Base-by-base conservation (phyloP, 2,113 vertebrate species). In the Oxygymnocypris stewartii region DNA sequence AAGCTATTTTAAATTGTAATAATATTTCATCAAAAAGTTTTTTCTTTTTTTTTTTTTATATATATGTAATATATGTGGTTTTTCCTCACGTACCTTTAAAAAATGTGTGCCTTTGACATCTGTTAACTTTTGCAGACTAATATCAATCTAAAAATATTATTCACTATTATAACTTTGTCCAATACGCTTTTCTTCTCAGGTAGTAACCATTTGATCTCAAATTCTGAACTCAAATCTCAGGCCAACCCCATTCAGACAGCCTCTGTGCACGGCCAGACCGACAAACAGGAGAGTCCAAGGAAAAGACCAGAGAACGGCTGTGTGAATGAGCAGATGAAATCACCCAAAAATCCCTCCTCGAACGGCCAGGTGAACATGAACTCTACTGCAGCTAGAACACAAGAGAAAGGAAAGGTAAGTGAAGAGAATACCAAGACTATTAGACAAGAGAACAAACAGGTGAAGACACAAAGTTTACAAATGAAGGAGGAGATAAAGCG, bases 151-250 rank as follows among this genome's bases (percentile, higher is more conserved):
- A 40, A 73, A 23, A 73, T 74, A 74, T 42, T 23, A 42, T 74
- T 42, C 23, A 47, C n/a, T 47, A 47, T 25, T 25, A 25, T 49
- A 76, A 76, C 3, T 40, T 3, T 76, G 9, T 78, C 25, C 16
- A 67, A 67, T 2, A 44, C 44, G 18, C 18, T 82, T 74, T 42
- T 57, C 25, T 83, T 18, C 14, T 74, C 35, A 84, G 82, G 67
- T 57, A 20, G 49, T 57, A 54, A 42, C 49, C 20, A 84, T 84
- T 74, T 84, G 69, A 83, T 49, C 82, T 78, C 73, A 86, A 88
- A 25, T 51, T 67, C 87, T 90, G 82, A 88, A 77, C 77, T 61
- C 84, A 92, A 90, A 54, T 40, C 85, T 89, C 87, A 91, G 86
- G 82, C 89, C 63, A 92, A 86, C 0, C 3, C 51, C 28, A 25